phyloP scores from a whole-genome alignment of 2,797 vertebrate genomes.

The Anguilla obscura region DNA sequence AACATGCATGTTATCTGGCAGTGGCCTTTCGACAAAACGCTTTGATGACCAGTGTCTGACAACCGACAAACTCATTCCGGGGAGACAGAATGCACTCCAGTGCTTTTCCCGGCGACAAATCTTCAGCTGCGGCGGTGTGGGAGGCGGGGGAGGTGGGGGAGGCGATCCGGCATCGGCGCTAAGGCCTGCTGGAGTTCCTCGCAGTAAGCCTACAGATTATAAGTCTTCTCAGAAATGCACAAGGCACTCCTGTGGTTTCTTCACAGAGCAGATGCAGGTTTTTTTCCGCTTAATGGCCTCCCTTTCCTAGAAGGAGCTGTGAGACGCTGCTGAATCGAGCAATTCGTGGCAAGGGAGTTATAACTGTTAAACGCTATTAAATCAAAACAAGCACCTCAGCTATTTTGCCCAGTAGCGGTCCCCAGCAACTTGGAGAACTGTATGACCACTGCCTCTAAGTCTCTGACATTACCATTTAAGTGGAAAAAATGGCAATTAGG shows the following conservation, averaged over 20 bases:
- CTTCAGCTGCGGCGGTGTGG: not conserved
- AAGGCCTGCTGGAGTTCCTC: not conserved
- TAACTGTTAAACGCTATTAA: constrained; percentile 22
- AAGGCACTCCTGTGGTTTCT: constrained; percentile 25
- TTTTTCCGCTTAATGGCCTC: constrained; percentile 26
- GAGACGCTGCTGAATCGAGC: constrained; percentile 17
- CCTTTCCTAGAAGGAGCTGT: constrained; percentile 49
- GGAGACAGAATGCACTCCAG: not conserved
- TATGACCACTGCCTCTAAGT: not conserved
- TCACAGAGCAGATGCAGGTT: constrained; percentile 15
- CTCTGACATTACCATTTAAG: not conserved
- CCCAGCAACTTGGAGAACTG: not conserved
- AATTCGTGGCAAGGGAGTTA: constrained; percentile 17
- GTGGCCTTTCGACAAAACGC: not conserved
- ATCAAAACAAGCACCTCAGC: constrained; percentile 17
- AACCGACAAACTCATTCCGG: not conserved
- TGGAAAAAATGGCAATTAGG: not conserved
- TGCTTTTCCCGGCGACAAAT: not conserved
- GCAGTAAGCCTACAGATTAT: not conserved
- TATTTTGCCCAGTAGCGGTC: not conserved
- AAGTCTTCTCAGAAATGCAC: constrained; percentile 30
- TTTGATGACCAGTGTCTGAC: not conserved
- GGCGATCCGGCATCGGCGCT: not conserved
- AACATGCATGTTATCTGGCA: not conserved
- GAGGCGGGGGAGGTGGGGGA: not conserved